Base-by-base conservation (phyloP, 1,140 invertebrate species). In the Cardiocondyla obscurior region DNA sequence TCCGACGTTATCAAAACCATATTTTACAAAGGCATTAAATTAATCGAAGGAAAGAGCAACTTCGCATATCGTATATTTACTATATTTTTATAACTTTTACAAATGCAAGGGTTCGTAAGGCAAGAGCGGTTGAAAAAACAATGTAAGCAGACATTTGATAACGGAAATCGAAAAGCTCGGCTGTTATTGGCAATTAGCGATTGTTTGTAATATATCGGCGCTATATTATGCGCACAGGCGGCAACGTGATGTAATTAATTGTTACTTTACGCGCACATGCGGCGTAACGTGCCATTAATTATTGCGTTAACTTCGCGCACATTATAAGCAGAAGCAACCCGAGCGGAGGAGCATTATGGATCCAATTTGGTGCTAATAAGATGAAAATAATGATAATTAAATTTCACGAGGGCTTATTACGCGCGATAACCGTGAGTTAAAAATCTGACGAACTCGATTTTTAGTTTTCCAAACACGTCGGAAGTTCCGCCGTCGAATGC, bases 301-400 rank as follows among this genome's bases (percentile, higher is more conserved):
- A 79, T 79, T 79, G 62, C 62, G 74, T 69, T 79, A 79, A 79
- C 74, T 79, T 79, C 46, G 64, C 64, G 74, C 6, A 69, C 46
- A 53, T 30, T 39, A 62, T 33, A 69, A 79, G 62, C 74, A 42
- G 46, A 69, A 69, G 74, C 49, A 67, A 67, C 46, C 46, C 62
- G 46, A 67, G 46, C 74, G 60, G 46, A 53, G 62, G 46, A 28
- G 19, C 46, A 69, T 69, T 69, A 67, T 55, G 62, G 62, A 79
- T 79, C 62, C 62, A 79, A 79, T 79, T 79, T 79, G 22, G 33
- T 69, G 55, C 22, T 67, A 67, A 53, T 79, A 69, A 79, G 46
- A 77, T 46, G 60, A 69, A 69, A 79, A 67, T 67, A 79, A 69
- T 28, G 74, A 49, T 67, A 53, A 79, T 79, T 79, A 69, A 67